Base-by-base conservation (phyloP, 2,888 invertebrate genomes). In the Icerya purchasi region DNA sequence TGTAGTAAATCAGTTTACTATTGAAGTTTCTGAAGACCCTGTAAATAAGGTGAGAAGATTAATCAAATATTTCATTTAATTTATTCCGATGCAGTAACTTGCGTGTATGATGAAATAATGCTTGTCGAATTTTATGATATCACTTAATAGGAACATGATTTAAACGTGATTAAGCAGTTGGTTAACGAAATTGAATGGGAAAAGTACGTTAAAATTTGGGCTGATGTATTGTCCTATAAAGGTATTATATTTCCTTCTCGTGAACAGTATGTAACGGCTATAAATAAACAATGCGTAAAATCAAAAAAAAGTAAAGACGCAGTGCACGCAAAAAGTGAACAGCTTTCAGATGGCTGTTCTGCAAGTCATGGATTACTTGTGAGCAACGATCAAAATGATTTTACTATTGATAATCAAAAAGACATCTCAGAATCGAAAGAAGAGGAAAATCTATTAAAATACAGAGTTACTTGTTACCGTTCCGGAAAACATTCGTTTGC, bases 381-480 rank as follows among this genome's bases (percentile, higher is more conserved):
- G 8, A 23, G 56, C 14, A 24, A 18, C 1, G 51, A 20, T 22
- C 21, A 54, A 22, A 58, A 54, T 19, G 22, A 49, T 55, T 58
- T 14, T 21, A 1, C 50, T 2, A 55, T 22, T 23, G 53, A 21
- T 25, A 56, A 49, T 53, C 53, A 23, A 14, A 24, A 52, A 24
- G 36, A 24, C 18, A 14, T 2, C 1, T 3, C 23, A 24, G 22
- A 54, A 20, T 58, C 49, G 19, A 22, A 19, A 21, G 19, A 18
- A 20, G 22, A 20, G 22, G 25, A 18, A 22, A 51, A 58, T 53
- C 61, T 73, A 54, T 63, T 72, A 22, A 70, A 70, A 60, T 78
- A 74, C 63, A 70, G 79, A 63, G 77, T 76, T 5, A 77, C 78
- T 0, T 78, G 78, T 64, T 72, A 75, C 63, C 70, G 79, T 54